Evolutionary conservation across 2,113 vertebrate genomes (phyloP).

Genomic region (Zosterops borbonicus): DNA sequence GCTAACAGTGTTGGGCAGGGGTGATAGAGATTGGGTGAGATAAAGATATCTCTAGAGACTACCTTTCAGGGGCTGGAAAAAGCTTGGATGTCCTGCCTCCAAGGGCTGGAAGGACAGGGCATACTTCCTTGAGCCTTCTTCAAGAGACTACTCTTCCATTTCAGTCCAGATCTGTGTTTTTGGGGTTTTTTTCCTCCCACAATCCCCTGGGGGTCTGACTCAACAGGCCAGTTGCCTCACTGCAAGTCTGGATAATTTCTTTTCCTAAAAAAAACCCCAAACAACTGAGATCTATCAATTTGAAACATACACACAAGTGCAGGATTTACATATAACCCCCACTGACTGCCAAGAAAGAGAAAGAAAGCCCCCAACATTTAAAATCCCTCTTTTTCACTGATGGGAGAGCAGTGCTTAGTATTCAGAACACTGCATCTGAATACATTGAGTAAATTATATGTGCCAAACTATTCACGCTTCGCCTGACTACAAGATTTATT

Average conservation of each 20-base stretch:
- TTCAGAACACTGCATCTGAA: neutral
- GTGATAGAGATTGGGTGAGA: neutral
- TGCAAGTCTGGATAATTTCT: neutral
- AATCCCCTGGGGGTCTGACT: neutral
- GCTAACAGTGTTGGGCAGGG: neutral
- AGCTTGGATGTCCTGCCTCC: neutral
- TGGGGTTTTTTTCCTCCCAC: neutral
- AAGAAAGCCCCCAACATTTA: neutral
- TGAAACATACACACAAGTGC: neutral
- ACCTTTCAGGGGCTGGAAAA: neutral
- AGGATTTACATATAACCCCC: neutral
- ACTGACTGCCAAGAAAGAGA: neutral
- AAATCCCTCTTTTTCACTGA: neutral
- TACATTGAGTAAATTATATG: slow-evolving; percentile 18
- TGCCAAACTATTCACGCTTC: neutral
- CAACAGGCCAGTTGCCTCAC: neutral
- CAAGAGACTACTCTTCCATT: neutral
- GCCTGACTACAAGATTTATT: slow-evolving; percentile 32
- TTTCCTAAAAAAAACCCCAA: neutral
- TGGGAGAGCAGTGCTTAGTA: neutral
- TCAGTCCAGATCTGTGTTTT: neutral
- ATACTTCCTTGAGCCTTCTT: rapidly evolving
- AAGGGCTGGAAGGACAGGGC: neutral
- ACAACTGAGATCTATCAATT: neutral
- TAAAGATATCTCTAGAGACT: neutral